These are phyloP conservation scores for Petrocephalus zakoni DNA, from an alignment of 2,113 vertebrate species.

Conservation along the genomic window DNA sequence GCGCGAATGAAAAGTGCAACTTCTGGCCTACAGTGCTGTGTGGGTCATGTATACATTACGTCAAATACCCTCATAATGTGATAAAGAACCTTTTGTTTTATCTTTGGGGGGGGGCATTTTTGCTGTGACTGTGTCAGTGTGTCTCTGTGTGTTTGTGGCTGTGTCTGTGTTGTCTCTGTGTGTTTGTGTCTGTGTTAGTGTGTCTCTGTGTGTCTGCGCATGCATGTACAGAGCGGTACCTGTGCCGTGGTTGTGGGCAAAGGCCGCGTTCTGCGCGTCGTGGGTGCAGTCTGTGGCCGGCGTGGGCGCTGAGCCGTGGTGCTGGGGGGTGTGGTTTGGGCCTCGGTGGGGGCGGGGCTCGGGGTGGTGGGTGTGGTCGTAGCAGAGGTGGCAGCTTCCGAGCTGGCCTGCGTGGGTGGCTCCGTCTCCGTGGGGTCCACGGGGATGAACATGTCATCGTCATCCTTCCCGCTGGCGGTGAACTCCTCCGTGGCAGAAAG, in stretches of 20 bases:
- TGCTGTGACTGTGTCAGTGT: too few species aligned
- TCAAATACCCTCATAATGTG: too few species aligned
- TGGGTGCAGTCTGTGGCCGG: conserved; percentile 47
- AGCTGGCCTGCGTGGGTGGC: background rate
- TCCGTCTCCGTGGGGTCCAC: conserved; percentile 44
- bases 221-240: conserved; percentile 37
- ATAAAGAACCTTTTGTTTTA: too few species aligned
- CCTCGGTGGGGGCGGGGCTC: conserved; percentile 27
- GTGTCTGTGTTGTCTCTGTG: background rate
- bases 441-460: conserved; percentile 58
- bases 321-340: conserved; percentile 15
- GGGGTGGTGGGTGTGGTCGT: conserved; percentile 27
- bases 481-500: conserved; percentile 49
- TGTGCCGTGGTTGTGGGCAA: conserved; percentile 47
- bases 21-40: too few species aligned
- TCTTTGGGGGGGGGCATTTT: too few species aligned
- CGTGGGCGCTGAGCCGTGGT: conserved; percentile 44
- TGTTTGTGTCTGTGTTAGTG: background rate
- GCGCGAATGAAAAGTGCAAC: too few species aligned
- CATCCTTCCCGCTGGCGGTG: conserved; percentile 45
- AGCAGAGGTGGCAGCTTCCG: conserved; percentile 38
- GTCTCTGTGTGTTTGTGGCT: background rate
- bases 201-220: background rate
- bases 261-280: conserved; percentile 45
- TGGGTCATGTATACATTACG: too few species aligned